Percentiles rank a stretch among this genome's conserved stretches.
These are phyloP conservation scores for Quadriops clusia DNA, from an alignment of 2,888 invertebrate genomes.

Conservation along the genomic window DNA sequence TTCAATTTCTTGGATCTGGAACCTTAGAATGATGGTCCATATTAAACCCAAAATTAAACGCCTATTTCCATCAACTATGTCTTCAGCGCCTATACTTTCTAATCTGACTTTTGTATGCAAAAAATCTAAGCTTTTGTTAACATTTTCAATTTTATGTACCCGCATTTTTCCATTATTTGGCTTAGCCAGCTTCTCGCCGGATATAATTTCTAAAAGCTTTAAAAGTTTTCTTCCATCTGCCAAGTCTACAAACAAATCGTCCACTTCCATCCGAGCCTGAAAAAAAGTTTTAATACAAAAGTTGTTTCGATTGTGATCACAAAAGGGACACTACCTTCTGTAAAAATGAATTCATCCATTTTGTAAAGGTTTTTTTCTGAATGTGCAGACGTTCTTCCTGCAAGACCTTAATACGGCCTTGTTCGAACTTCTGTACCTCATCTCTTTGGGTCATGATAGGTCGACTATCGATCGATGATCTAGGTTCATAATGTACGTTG, in stretches of 20 bases:
- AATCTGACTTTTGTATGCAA: constrained; percentile 91
- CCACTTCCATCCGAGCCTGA: constrained; percentile 95
- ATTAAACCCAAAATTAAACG: constrained; percentile 93
- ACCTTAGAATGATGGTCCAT: constrained; percentile 97
- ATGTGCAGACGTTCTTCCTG: constrained; percentile 96
- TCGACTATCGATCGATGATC: constrained; percentile 48
- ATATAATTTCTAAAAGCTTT: constrained; percentile 94
- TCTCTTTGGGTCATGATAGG: constrained; percentile 82
- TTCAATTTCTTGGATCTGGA: constrained; percentile 98
- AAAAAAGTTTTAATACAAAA: constrained; percentile 19
- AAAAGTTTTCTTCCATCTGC: constrained; percentile 88
- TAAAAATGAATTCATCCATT: constrained; percentile 98
- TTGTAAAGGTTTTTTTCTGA: constrained; percentile 99
- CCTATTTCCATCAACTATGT: constrained; percentile 97
- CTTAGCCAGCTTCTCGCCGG: constrained; percentile 91
- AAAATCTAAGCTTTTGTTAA: constrained; percentile 93
- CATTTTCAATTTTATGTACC: constrained; percentile 98
- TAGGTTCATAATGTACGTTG: constrained; percentile 31
- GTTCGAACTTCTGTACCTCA: constrained; percentile 90
- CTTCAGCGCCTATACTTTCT: constrained; percentile 98
- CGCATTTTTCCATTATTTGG: constrained; percentile 94
- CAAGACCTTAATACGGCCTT: constrained; percentile 88
- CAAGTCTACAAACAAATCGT: constrained; percentile 91
- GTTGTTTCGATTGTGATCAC: constrained; percentile 1
- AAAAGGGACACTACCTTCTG: constrained; percentile 56